Conservation (phyloP, 2,113 vertebrate species). For the Leptosomus discolor region DNA sequence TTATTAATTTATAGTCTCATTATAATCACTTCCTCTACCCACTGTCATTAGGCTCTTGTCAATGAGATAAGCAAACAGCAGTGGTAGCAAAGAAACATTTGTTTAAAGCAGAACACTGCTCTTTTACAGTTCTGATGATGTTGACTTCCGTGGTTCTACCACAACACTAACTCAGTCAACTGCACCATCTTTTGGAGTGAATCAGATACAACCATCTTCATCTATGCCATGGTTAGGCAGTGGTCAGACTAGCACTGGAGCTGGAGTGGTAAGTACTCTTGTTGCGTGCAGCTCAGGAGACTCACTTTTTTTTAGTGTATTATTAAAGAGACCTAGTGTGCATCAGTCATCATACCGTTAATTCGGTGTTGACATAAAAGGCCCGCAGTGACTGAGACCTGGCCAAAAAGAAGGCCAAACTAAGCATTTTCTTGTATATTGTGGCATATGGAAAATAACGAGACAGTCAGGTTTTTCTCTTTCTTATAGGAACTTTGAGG, state of each 20-base stretch:
- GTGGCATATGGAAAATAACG: background rate
- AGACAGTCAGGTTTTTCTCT: background rate
- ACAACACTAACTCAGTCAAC: constrained; percentile 88
- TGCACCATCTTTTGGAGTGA: constrained; percentile 76
- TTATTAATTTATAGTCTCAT: background rate
- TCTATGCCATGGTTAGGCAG: constrained; percentile 97
- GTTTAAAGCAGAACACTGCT: background rate
- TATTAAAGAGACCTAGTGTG: background rate
- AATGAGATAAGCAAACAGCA: background rate
- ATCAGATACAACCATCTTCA: constrained; percentile 83
- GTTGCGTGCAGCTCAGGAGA: background rate
- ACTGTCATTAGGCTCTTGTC: background rate
- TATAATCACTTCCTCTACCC: background rate
- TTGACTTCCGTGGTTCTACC: constrained; percentile 90
- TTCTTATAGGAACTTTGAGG: background rate
- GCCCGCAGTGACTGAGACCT: background rate
- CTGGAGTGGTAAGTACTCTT: constrained; percentile 85
- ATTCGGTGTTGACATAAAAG: background rate
- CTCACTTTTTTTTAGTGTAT: background rate
- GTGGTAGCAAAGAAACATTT: background rate
- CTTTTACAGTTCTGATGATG: constrained; percentile 88
- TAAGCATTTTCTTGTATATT: background rate
- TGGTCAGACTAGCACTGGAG: constrained; percentile 94
- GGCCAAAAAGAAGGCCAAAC: background rate
- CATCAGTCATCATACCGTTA: background rate